phyloP scores from a whole-genome alignment of 2,797 vertebrate genomes.

The Capromys pilorides region DNA sequence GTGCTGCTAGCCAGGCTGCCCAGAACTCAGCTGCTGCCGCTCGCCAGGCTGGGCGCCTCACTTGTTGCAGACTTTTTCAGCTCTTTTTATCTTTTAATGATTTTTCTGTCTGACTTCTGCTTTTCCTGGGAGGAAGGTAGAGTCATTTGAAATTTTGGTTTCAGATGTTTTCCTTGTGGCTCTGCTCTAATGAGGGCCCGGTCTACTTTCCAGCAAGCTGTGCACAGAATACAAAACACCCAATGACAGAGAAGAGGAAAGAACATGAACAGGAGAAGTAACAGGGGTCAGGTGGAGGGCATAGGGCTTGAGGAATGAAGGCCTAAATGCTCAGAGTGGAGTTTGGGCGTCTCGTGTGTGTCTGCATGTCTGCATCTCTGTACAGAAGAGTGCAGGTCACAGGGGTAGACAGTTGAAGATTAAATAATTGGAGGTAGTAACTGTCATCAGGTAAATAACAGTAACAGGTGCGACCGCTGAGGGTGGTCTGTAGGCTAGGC shows the following conservation, averaged over 20 bases:
- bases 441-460: background rate
- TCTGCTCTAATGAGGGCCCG: conserved; percentile 11
- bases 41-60: background rate
- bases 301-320: background rate
- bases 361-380: background rate
- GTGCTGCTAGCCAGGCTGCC: background rate
- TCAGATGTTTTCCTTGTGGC: conserved; percentile 31
- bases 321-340: background rate
- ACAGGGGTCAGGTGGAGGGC: background rate
- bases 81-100: conserved; percentile 40
- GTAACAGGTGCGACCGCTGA: background rate
- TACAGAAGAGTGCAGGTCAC: background rate
- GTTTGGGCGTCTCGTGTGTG: fast-evolving
- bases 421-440: background rate
- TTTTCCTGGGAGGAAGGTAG: conserved; percentile 46
- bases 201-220: background rate
- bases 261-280: background rate
- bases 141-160: conserved; percentile 59
- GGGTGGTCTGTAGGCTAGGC: background rate
- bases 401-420: background rate
- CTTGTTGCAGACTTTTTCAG: conserved; percentile 16
- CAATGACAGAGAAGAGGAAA: background rate
- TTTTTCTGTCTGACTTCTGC: conserved; percentile 11
- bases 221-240: conserved; percentile 19
- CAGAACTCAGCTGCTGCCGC: background rate